Evolutionary conservation across 2,888 invertebrate species (phyloP).

Genomic region (Rhynchonema sp.): DNA sequence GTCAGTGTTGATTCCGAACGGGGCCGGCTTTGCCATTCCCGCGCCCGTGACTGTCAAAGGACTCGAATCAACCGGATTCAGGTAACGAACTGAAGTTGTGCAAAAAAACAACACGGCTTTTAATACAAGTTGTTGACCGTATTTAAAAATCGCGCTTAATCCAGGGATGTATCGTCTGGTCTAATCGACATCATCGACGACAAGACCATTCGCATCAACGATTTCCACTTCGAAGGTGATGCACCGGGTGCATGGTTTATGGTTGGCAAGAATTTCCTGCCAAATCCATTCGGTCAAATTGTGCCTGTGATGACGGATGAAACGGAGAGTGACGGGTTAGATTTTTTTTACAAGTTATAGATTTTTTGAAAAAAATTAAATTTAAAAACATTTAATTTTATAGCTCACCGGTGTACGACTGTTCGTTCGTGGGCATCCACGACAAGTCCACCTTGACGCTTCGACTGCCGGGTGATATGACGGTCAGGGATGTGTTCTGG

Average conservation of each 20-base stretch:
- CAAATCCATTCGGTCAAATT: constrained; percentile 20
- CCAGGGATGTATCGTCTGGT: constrained; percentile 3
- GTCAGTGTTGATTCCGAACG: constrained; percentile 20
- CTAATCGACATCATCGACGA: constrained; percentile 18
- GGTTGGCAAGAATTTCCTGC: constrained; percentile 23
- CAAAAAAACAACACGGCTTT: too few relatives aligned
- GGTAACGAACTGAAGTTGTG: too few relatives aligned
- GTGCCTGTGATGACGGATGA: constrained; percentile 18
- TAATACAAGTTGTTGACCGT: too few relatives aligned
- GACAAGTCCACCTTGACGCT: constrained; percentile 18
- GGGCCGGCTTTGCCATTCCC: constrained; percentile 17
- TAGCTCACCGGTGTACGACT: constrained; percentile 14
- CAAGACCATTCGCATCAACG: constrained; percentile 21
- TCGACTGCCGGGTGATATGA: constrained; percentile 19
- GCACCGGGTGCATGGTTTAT: constrained; percentile 26
- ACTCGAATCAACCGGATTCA: constrained; percentile 14
- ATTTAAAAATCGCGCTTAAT: too few relatives aligned
- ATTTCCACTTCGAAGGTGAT: constrained; percentile 18
- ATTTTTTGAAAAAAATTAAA: too few relatives aligned
- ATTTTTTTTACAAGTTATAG: constrained; percentile 11
- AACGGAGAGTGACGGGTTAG: neutral
- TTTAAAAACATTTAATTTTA: constrained; percentile 7
- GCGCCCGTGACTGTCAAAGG: constrained; percentile 14
- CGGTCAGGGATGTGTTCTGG: constrained; percentile 21
- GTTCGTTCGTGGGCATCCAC: constrained; percentile 20